phyloP scores from a whole-genome alignment of 2,888 invertebrate genomes.

The Oxycera nigricornis region DNA sequence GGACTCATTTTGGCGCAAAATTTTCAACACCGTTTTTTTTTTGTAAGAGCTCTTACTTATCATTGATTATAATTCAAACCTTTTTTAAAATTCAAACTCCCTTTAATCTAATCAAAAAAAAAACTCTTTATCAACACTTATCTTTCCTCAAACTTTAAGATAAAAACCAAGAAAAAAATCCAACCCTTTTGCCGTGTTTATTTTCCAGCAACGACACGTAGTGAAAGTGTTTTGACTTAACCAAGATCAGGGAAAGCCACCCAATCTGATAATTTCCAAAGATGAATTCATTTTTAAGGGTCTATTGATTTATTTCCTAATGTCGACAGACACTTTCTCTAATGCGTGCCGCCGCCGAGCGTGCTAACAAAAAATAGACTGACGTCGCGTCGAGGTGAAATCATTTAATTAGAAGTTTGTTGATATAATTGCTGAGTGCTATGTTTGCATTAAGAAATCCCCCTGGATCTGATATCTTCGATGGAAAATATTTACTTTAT shows the following conservation, averaged over 20 bases:
- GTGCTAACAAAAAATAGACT: background rate
- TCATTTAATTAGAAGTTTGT: slow-evolving; percentile 35
- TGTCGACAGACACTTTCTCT: slow-evolving; percentile 14
- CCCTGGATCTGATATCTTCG: no score
- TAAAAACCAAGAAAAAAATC: background rate
- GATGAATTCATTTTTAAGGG: slow-evolving; percentile 32
- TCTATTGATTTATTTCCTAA: slow-evolving; percentile 36
- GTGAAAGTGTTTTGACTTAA: slow-evolving; percentile 9
- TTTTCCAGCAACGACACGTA: background rate
- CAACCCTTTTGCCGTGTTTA: background rate
- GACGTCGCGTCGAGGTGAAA: background rate
- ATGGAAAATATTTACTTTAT: background rate
- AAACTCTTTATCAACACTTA: no score
- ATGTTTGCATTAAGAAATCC: slow-evolving; percentile 21
- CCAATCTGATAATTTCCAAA: slow-evolving; percentile 6
- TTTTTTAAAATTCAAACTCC: no score
- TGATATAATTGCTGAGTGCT: slow-evolving; percentile 11
- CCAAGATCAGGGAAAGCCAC: slow-evolving; percentile 12
- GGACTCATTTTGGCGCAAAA: no score
- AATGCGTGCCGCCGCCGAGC: background rate
- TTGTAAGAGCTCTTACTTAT: no score
- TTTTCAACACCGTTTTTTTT: no score
- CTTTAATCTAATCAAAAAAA: no score
- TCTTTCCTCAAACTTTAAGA: background rate
- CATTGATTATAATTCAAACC: no score